Evolutionary conservation across 2,888 invertebrate species (phyloP).

Genomic region (Sarcophaga subvicina): DNA sequence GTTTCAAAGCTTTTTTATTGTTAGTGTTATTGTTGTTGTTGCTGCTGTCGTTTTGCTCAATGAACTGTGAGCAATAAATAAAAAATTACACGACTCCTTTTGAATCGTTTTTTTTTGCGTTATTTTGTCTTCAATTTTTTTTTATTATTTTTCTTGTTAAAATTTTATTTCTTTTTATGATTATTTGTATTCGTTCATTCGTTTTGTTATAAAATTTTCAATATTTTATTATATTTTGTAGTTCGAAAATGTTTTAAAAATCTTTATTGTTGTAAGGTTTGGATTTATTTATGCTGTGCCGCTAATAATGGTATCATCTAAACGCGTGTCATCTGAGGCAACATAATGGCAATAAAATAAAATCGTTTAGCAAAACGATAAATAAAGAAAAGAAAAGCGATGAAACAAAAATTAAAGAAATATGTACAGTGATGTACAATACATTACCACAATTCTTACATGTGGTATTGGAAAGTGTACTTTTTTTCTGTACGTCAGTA

Average conservation of each 20-base stretch:
- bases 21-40: constrained; percentile 52
- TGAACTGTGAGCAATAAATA: constrained; percentile 67
- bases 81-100: constrained; percentile 56
- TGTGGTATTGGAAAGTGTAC: too few relatives aligned
- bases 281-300: not conserved
- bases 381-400: not conserved
- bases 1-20: constrained; percentile 47
- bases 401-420: not conserved
- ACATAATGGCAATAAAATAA: constrained; percentile 4
- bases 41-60: constrained; percentile 58
- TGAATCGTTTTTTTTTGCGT: not conserved
- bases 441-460: too few relatives aligned
- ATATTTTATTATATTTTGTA: too few relatives aligned
- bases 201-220: too few relatives aligned
- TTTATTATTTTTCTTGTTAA: not conserved
- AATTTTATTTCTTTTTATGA: not conserved
- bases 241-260: too few relatives aligned
- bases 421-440: too few relatives aligned
- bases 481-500: too few relatives aligned
- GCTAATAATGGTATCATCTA: too few relatives aligned
- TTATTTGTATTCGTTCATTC: too few relatives aligned
- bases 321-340: not conserved
- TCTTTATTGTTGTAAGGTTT: not conserved
- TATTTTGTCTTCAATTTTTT: not conserved
- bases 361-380: not conserved